Conservation (phyloP, 2,888 invertebrate species). For the Microplitis manilae region DNA sequence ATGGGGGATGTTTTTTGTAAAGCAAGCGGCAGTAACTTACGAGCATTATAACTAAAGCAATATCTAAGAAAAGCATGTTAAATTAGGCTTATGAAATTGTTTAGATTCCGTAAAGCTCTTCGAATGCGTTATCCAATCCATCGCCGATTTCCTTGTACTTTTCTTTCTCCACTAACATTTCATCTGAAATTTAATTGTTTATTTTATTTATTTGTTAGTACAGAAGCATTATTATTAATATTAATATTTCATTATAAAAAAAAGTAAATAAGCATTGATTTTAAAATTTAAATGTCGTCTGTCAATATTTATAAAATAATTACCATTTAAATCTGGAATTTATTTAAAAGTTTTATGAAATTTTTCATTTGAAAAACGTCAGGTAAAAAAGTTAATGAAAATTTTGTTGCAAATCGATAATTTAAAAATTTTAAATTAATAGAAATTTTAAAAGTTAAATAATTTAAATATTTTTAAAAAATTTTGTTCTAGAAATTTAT, state of each 20-base stretch:
- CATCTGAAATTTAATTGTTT: conserved; percentile 77
- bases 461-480: no score
- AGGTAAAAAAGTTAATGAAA: no score
- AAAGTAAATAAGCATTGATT: conserved; percentile 24
- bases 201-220: neutral
- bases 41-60: conserved; percentile 43
- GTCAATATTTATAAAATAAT: no score
- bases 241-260: conserved; percentile 22
- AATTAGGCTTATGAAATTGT: conserved; percentile 44
- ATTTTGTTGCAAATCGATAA: no score
- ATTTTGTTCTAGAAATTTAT: no score
- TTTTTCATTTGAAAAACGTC: no score
- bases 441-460: no score
- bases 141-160: conserved; percentile 93
- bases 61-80: conserved; percentile 26
- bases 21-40: conserved; percentile 62
- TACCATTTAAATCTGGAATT: no score
- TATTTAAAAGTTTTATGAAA: no score
- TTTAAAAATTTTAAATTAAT: no score
- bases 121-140: conserved; percentile 94
- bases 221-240: neutral
- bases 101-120: conserved; percentile 78
- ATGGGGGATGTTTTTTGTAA: conserved; percentile 58
- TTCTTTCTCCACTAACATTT: conserved; percentile 90
- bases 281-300: conserved; percentile 10